These are phyloP conservation scores for Oceanites oceanicus DNA, from an alignment of 2,113 vertebrate genomes.

Conservation along the genomic window DNA sequence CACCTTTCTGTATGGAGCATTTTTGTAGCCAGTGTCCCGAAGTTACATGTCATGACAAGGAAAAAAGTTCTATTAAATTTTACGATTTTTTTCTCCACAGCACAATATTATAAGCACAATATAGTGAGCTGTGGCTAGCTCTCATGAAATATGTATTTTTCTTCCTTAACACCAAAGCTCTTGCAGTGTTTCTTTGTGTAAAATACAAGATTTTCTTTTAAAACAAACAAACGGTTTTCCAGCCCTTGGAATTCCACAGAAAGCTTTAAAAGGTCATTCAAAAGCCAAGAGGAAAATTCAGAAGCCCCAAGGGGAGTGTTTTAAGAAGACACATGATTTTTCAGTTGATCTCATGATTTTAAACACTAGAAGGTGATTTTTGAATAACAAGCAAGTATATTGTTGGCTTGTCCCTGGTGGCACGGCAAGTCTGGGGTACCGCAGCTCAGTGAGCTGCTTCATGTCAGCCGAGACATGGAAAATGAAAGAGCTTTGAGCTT, in stretches of 20 bases:
- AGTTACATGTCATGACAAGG: not conserved
- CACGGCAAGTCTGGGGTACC: not conserved
- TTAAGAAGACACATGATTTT: not conserved
- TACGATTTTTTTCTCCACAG: not conserved
- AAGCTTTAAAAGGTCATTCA: not conserved
- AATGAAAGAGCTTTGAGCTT: not conserved
- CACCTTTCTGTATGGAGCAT: not conserved
- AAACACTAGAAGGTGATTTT: not conserved
- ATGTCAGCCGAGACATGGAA: not conserved
- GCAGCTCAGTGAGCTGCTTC: slow-evolving; percentile 13
- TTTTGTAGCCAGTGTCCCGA: not conserved
- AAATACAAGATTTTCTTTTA: not conserved
- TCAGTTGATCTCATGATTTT: not conserved
- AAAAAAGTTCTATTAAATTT: not conserved
- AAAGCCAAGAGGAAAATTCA: not conserved
- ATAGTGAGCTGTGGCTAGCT: not conserved
- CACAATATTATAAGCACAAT: not conserved
- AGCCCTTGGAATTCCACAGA: not conserved
- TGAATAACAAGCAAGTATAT: not conserved
- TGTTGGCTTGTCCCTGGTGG: not conserved
- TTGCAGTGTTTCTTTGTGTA: not conserved
- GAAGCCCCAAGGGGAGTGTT: not conserved
- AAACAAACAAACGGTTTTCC: not conserved
- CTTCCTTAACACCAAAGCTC: not conserved
- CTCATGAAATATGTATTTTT: accelerated